These are phyloP conservation scores for Ennomos erosarius DNA, from an alignment of 2,888 invertebrate species.

Conservation along the genomic window DNA sequence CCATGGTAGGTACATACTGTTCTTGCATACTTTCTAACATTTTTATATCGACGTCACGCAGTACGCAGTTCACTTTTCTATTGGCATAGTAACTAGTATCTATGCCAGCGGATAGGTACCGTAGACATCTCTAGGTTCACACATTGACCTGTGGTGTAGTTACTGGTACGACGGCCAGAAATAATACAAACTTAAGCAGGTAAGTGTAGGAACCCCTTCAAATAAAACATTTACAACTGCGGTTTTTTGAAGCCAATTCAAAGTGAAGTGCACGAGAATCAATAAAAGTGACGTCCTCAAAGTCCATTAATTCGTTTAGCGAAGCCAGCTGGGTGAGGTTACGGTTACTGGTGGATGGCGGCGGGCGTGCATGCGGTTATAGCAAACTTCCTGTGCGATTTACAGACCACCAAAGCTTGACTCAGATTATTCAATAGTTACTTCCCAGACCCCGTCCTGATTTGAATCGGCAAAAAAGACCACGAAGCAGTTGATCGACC, in stretches of 20 bases:
- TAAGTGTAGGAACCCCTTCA: no score
- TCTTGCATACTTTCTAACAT: constrained; percentile 1
- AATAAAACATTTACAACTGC: no score
- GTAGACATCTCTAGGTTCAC: no score
- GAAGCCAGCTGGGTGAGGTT: constrained; percentile 61
- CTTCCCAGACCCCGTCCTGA: constrained; percentile 26
- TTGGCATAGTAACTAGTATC: no score
- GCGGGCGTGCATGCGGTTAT: constrained; percentile 45
- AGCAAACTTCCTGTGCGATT: constrained; percentile 66
- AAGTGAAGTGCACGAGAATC: constrained; percentile 60
- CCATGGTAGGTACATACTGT: constrained; percentile 20
- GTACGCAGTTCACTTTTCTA: not conserved
- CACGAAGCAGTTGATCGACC: constrained; percentile 52
- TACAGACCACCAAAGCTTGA: constrained; percentile 27
- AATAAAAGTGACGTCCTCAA: constrained; percentile 67
- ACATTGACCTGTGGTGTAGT: no score
- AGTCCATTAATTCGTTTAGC: constrained; percentile 53
- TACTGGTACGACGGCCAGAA: no score
- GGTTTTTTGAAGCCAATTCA: constrained; percentile 19
- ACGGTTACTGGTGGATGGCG: no score
- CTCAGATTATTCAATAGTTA: constrained; percentile 23
- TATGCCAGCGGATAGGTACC: no score
- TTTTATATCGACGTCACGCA: not conserved
- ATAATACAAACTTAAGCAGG: no score
- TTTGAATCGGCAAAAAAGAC: constrained; percentile 57